A percentile compares a stretch with the other conserved stretches of the same genome.
These are phyloP conservation scores for Proales similis DNA, from an alignment of 1,140 invertebrate species.

Conservation along the genomic window DNA sequence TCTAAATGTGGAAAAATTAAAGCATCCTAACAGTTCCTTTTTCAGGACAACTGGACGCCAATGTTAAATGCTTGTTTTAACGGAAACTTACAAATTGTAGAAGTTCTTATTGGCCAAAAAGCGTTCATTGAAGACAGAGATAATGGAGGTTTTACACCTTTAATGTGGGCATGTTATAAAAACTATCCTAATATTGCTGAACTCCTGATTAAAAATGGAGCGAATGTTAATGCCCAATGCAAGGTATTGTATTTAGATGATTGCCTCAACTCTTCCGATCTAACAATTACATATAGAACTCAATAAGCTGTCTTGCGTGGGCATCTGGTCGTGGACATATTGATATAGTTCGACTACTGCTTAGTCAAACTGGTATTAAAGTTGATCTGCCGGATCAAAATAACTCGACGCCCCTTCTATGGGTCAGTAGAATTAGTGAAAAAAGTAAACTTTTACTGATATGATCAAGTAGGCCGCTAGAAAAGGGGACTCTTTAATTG, in stretches of 20 bases:
- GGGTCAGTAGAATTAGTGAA: constrained; percentile 66
- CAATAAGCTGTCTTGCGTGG: constrained; percentile 85
- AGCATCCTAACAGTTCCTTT: constrained; percentile 38
- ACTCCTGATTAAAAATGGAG: constrained; percentile 73
- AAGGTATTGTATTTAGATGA: constrained; percentile 56
- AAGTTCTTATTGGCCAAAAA: constrained; percentile 74
- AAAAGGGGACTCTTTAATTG: constrained; percentile 78
- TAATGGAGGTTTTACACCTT: constrained; percentile 86
- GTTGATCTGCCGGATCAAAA: constrained; percentile 80
- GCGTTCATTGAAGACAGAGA: constrained; percentile 82
- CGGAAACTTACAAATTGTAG: constrained; percentile 72
- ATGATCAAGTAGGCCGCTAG: constrained; percentile 50
- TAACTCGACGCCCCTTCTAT: constrained; percentile 88
- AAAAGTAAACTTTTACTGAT: not conserved
- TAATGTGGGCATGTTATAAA: constrained; percentile 97
- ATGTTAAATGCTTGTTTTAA: constrained; percentile 80
- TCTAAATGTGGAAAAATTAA: constrained; percentile 34
- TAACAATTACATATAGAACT: constrained; percentile 58
- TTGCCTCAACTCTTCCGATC: not conserved
- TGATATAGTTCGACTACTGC: constrained; percentile 71
- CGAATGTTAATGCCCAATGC: constrained; percentile 88
- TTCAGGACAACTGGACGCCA: constrained; percentile 81
- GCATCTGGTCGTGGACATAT: constrained; percentile 79
- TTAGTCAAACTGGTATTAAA: constrained; percentile 81
- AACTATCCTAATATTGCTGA: constrained; percentile 70